phyloP scores from a whole-genome alignment of 1,140 invertebrate genomes.

The Pogonognathellus flavescens region DNA sequence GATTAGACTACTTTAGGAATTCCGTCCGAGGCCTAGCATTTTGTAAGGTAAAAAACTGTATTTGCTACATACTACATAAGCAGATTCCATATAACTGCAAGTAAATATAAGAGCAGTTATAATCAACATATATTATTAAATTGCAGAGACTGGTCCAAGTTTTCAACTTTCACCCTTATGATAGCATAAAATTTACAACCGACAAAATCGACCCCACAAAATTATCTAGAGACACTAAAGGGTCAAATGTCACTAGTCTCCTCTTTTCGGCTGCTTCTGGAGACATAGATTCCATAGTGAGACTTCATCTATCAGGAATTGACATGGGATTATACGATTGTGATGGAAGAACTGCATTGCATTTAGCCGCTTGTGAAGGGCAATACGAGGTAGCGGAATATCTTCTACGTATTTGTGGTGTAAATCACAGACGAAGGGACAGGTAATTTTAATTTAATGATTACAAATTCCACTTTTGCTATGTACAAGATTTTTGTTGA shows the following conservation, averaged over 20 bases:
- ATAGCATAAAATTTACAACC: conserved; percentile 83
- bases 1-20: conserved; percentile 77
- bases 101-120: too few relatives aligned
- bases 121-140: not conserved
- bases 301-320: conserved; percentile 92
- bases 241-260: conserved; percentile 91
- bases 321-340: conserved; percentile 92
- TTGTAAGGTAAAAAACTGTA: conserved; percentile 70
- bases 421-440: conserved; percentile 74
- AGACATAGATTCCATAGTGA: conserved; percentile 90
- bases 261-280: conserved; percentile 94
- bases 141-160: conserved; percentile 84
- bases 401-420: conserved; percentile 85
- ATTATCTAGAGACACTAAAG: conserved; percentile 91
- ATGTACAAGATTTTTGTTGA: not conserved
- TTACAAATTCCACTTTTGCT: not conserved
- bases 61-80: too few relatives aligned
- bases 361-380: conserved; percentile 91
- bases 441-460: not conserved
- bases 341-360: conserved; percentile 87
- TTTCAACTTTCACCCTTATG: conserved; percentile 98
- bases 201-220: conserved; percentile 93
- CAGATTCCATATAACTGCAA: too few relatives aligned
- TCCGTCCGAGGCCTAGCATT: conserved; percentile 74
- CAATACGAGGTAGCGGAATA: conserved; percentile 90